Base-by-base conservation (phyloP, 2,888 invertebrate species). In the Plagodis dolabraria region DNA sequence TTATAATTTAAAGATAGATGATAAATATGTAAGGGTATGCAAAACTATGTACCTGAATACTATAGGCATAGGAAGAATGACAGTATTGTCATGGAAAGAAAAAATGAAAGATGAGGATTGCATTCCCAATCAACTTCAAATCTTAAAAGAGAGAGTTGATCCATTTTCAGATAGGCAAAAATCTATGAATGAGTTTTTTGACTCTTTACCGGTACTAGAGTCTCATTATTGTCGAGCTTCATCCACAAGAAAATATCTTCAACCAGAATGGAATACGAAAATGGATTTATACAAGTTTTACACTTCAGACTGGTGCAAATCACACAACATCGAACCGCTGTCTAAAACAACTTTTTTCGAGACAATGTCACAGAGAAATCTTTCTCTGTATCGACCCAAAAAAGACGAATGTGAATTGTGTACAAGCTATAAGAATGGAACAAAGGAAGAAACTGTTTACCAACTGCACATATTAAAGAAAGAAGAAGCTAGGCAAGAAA, bases 401-500 rank as follows among this genome's bases (percentile, higher is more conserved):
- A 47, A 57, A 44, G 57, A 52, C 33, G 33, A 47, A 43, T 57
- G 48, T 48, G 47, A 57, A 48, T 22, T 2, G 10, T 57, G 52
- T 43, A 36, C 47, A 47, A 4, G 5, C 5, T 57, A 57, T 43
- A 57, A 52, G 12, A 33, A 7, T n/a, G 57, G 57, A 7, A 47
- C 33, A 8, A 8, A n/a, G 10, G 43, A 46, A 33, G 57, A 57
- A 57, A 47, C 5, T 11, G 51, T 2, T 11, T 57, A 57, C 47
- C 35, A 43, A 47, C 9, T 43, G n/a, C 57, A 57, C 7, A 47
- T 43, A 7, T 34, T 44, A 43, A 63, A 55, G n/a, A 63, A 65
- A 53, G 44, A 57, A 53, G 55, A 63, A 63, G 63, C 63, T 42
- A 50, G 62, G 47, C 6, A 52, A 50, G 60, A 64, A 56, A 67